These are phyloP conservation scores for Zoroaster sp. DNA, from an alignment of 53 echinoderm and acorn worm species.

Conservation along the genomic window DNA sequence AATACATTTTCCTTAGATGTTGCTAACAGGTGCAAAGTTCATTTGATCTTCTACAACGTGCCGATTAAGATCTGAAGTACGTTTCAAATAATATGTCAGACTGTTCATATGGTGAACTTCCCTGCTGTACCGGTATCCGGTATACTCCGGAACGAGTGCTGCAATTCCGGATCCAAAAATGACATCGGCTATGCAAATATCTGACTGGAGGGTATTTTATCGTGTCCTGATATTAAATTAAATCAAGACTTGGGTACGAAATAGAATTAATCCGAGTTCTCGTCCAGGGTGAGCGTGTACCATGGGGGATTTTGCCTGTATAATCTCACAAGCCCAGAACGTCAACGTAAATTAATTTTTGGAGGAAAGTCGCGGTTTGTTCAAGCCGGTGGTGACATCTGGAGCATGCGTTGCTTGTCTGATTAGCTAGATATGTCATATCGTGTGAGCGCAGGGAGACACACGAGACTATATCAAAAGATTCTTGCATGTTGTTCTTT, in stretches of 20 bases:
- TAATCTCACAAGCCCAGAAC: neutral
- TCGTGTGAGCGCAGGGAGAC: too few relatives aligned
- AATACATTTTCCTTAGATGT: too few relatives aligned
- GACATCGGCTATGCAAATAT: neutral
- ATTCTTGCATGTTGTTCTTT: too few relatives aligned
- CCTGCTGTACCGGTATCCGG: too few relatives aligned
- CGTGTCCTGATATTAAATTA: slow-evolving; percentile 22
- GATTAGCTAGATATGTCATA: neutral
- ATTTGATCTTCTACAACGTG: too few relatives aligned
- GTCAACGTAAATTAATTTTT: neutral
- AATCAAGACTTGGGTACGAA: neutral
- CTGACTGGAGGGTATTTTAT: neutral
- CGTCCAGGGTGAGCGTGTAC: slow-evolving; percentile 20
- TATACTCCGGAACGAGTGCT: too few relatives aligned
- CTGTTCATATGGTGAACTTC: too few relatives aligned
- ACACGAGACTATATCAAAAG: too few relatives aligned
- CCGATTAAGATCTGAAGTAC: too few relatives aligned
- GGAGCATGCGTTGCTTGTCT: neutral
- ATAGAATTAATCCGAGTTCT: slow-evolving; percentile 19
- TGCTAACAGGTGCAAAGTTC: too few relatives aligned
- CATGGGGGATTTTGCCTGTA: slow-evolving; percentile 1
- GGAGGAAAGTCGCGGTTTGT: neutral
- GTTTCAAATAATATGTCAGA: too few relatives aligned
- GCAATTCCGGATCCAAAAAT: too few relatives aligned
- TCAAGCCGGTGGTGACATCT: neutral